Evolutionary conservation across 2,797 vertebrate species (phyloP), one percentile per base, ranked within the genome.

Genomic region (Smutsia gigantea): DNA sequence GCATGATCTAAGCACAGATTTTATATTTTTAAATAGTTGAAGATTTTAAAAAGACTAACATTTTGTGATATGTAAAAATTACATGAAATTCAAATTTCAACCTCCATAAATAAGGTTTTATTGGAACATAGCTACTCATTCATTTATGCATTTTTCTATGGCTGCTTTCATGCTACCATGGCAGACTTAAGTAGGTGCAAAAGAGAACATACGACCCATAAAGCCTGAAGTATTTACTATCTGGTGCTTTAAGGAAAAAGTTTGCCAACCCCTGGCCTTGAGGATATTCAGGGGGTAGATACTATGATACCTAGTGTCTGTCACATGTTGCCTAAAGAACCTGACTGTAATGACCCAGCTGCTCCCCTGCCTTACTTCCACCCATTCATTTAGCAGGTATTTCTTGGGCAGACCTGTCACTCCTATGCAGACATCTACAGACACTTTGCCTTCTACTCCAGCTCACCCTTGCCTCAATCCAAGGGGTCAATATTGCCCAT

Each of bases 31-130:
- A 88, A 94, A 69, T 37, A 31, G 19, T 53, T 92, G 4, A 15
- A 84, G 25, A 57, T 90, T 87, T 42, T 49, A 2, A 87, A 39
- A 64, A 88, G 49, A 87, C 37, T 90, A 93, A 25, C 69, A 95
- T 87, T 85, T 86, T 95, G 49, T 91, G 57, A 87, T 39, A 90
- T 29, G 14, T 92, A 31, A 96, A 92, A 94, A 78, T 74, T 89
- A 68, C 8, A 78, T 69, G 57, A 81, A 91, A 94, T 90, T 82
- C 71, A 87, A 74, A 92, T 87, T 66, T 91, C 64, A 93, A 46
- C 90, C 29, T 86, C 85, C 39, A 90, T 53, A 95, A 79, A 75
- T 71, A 95, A 82, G 21, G 31, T 53, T 87, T 87, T 90, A 97
- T 2, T 95, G 59, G 23, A 97, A 94, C 34, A 82, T 1, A 93